These are phyloP conservation scores for Anastrepha obliqua DNA, from an alignment of 1,140 invertebrate species.

Conservation along the genomic window DNA sequence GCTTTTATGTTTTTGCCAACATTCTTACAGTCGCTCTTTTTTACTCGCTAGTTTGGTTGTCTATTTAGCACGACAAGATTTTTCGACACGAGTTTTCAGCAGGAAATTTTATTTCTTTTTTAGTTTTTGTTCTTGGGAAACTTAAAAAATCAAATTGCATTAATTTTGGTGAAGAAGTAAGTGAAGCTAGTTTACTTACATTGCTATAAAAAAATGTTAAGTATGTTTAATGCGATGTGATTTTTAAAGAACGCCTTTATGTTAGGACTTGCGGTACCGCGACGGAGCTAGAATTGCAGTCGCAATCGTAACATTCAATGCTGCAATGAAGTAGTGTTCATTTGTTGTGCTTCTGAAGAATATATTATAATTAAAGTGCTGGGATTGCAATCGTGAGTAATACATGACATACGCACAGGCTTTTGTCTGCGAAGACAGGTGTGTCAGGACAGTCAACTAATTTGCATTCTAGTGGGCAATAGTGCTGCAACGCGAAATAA, in stretches of 20 bases:
- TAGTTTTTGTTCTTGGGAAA: background rate
- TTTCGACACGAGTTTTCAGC: conserved; percentile 32
- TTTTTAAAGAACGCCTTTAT: too few relatives aligned
- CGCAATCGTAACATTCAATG: background rate
- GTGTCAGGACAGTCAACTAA: background rate
- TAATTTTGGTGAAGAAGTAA: background rate
- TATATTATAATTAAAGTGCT: background rate
- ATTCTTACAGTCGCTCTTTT: background rate
- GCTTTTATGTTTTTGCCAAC: conserved; percentile 6
- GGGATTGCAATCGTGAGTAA: too few relatives aligned
- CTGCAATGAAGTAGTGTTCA: background rate
- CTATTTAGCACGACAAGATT: conserved; percentile 17
- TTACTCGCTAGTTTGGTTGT: conserved; percentile 12
- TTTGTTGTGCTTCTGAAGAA: background rate
- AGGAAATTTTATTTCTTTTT: background rate
- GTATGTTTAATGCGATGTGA: too few relatives aligned
- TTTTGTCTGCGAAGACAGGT: background rate
- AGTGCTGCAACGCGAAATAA: background rate
- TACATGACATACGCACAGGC: too few relatives aligned
- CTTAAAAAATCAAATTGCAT: background rate
- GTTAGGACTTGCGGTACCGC: too few relatives aligned
- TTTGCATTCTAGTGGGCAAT: background rate
- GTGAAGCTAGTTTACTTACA: background rate
- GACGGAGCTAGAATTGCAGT: background rate
- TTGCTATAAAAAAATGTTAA: too few relatives aligned